Percentiles rank a stretch among this genome's conserved stretches.
phyloP scores from a whole-genome alignment of 2,797 vertebrate genomes.

The Falco cherrug region DNA sequence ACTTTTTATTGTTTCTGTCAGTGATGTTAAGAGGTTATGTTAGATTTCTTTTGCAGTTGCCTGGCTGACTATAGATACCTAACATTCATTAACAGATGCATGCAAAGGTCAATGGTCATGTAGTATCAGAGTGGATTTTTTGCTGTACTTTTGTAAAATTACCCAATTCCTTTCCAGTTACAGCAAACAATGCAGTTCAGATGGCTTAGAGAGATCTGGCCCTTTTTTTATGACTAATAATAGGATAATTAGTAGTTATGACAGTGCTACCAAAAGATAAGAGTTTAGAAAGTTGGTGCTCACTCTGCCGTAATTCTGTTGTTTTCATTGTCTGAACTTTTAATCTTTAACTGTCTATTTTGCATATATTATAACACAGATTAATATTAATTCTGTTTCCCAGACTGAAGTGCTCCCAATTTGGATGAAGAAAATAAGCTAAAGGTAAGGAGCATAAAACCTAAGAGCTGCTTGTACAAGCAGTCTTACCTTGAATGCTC shows the following conservation, averaged over 20 bases:
- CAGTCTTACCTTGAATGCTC: neutral
- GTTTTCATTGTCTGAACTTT: neutral
- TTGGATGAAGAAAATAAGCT: neutral
- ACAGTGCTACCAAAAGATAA: neutral
- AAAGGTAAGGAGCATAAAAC: neutral
- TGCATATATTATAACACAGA: neutral
- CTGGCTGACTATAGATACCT: accelerated
- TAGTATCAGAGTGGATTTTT: neutral
- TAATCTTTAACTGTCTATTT: neutral
- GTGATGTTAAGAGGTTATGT: neutral
- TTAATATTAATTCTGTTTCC: neutral
- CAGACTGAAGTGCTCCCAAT: neutral
- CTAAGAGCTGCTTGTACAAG: neutral
- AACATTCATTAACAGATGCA: neutral
- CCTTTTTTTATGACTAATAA: neutral
- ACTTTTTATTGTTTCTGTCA: neutral
- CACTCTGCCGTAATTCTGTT: neutral
- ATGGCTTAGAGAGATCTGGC: neutral
- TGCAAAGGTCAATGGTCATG: neutral
- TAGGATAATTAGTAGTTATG: neutral
- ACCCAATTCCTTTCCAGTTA: neutral
- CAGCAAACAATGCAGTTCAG: neutral
- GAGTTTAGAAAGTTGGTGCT: neutral
- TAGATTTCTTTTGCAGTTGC: neutral
- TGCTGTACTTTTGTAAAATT: neutral